phyloP scores from a whole-genome alignment of 2,797 vertebrate species.

The Eutrigla gurnardus region DNA sequence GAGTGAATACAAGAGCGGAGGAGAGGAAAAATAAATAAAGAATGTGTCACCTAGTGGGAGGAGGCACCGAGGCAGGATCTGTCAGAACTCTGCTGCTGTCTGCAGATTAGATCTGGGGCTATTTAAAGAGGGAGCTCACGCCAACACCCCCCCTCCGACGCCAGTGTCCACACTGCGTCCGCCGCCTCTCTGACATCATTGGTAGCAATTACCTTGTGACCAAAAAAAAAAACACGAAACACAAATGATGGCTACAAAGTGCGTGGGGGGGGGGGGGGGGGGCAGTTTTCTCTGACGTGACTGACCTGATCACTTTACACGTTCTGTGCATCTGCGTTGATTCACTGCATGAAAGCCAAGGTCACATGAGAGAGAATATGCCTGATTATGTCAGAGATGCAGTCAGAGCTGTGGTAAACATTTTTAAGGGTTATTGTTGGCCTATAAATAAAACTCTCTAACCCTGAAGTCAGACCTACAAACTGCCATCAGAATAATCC shows the following conservation, averaged over 20 bases:
- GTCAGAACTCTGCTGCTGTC: slow-evolving; percentile 86
- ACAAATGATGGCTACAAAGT: slow-evolving; percentile 45
- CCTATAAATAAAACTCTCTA: slow-evolving; percentile 54
- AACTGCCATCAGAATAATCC: slow-evolving; percentile 65
- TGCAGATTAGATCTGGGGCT: slow-evolving; percentile 86
- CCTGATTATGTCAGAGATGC: slow-evolving; percentile 60
- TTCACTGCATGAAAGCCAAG: slow-evolving; percentile 59
- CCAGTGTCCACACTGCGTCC: slow-evolving; percentile 65
- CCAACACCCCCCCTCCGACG: slow-evolving; percentile 52
- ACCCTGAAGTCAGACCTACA: slow-evolving; percentile 47
- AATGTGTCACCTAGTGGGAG: slow-evolving; percentile 84
- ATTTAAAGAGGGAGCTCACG: slow-evolving; percentile 80
- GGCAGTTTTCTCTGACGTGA: slow-evolving; percentile 32
- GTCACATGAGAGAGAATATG: slow-evolving; percentile 56
- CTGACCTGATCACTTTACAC: slow-evolving; percentile 49
- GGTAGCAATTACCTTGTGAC: slow-evolving; percentile 63
- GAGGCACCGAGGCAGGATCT: slow-evolving; percentile 81
- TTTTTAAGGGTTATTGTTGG: slow-evolving; percentile 49
- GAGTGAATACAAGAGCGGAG: slow-evolving; percentile 81
- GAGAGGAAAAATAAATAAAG: slow-evolving; percentile 82
- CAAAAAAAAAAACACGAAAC: slow-evolving; percentile 39
- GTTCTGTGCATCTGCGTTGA: slow-evolving; percentile 32
- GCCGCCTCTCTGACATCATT: slow-evolving; percentile 65
- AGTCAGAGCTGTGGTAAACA: slow-evolving; percentile 17
- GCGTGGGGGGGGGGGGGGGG: slow-evolving; percentile 1